A percentile compares a stretch with the other conserved stretches of the same genome.
These are phyloP conservation scores for Melolontha melolontha DNA, from an alignment of 2,888 invertebrate species.

Conservation along the genomic window DNA sequence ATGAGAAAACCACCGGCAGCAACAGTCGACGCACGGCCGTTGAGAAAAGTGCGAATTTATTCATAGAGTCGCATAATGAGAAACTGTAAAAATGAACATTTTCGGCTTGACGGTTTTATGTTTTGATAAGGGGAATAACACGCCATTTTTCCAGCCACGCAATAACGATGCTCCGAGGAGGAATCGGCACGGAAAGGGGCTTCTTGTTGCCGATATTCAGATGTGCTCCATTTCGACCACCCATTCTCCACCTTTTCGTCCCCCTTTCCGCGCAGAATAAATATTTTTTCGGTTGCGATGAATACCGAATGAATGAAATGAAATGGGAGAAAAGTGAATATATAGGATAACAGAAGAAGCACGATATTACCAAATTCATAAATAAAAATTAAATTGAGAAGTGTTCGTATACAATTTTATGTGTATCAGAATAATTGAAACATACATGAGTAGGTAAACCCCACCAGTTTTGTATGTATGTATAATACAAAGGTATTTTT, in stretches of 20 bases:
- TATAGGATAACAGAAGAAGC: no score
- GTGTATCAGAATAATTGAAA: no score
- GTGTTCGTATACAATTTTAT: no score
- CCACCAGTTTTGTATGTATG: no score
- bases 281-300: no score
- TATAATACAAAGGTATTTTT: no score
- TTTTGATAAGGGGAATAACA: conserved; percentile 68
- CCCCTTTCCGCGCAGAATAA: not conserved
- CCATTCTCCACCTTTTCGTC: not conserved
- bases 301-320: no score
- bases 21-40: conserved; percentile 8
- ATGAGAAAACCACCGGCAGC: conserved; percentile 10
- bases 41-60: conserved; percentile 68
- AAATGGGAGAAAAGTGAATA: no score
- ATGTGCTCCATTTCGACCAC: conserved; percentile 20
- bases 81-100: conserved; percentile 70
- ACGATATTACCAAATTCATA: no score
- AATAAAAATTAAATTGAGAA: no score
- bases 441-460: no score
- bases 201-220: conserved; percentile 30
- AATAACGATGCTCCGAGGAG: conserved; percentile 38
- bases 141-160: conserved; percentile 62
- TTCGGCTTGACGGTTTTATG: conserved; percentile 67
- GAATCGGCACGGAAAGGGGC: conserved; percentile 24
- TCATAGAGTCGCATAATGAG: conserved; percentile 69